Base-by-base conservation (phyloP, 2,888 invertebrate species). In the Yponomeuta plumbellus region DNA sequence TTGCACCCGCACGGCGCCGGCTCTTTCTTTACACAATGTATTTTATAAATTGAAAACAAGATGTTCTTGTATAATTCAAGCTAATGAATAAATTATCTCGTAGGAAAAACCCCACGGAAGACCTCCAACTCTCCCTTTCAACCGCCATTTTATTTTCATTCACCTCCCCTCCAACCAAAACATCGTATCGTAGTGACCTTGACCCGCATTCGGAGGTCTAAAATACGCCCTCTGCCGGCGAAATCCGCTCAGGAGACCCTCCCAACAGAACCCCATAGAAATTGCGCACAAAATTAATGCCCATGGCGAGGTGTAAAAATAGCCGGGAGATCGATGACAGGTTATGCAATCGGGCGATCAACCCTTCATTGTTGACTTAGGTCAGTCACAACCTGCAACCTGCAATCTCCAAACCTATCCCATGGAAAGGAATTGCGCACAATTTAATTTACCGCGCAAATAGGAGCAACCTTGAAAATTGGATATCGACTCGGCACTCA, bases 261-360 rank as follows among this genome's bases (percentile, higher is more conserved):
- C 44, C 44, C 17, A 52, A 2, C 2, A 11, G 10, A 44, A 6
- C 13, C 44, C 44, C 3, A 44, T 44, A 8, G 44, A 44, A 44
- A 44, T 13, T 44, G 44, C 44, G 44, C 5, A 8, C 3, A 39
- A 39, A 39, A 2, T 11, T 6, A 44, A 11, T 13, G 11, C 44
- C 44, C 4, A 17, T 17, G 44, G 44, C 44, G 44, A 52, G 13
- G 21, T n/a, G 5, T 21, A 58, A 58, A 58, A 58, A 21, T 58
- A 58, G 58, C 22, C 11, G n/a, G 21, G 58, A 34, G 22, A 5
- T 58, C 21, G 8, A 3, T 17, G 44, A 17, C 3, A 13, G 13
- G 71, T 88, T 87, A 75, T 81, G 76, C 81, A 87, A 88, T 67
- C 68, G 73, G 79, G 79, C 79, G 80, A 80, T 82, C 79, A 81